A percentile compares a stretch with the other conserved stretches of the same genome.
Conservation (phyloP, 37 sponge, comb jelly and placozoan genomes). For the Cladorhizidae sp. region DNA sequence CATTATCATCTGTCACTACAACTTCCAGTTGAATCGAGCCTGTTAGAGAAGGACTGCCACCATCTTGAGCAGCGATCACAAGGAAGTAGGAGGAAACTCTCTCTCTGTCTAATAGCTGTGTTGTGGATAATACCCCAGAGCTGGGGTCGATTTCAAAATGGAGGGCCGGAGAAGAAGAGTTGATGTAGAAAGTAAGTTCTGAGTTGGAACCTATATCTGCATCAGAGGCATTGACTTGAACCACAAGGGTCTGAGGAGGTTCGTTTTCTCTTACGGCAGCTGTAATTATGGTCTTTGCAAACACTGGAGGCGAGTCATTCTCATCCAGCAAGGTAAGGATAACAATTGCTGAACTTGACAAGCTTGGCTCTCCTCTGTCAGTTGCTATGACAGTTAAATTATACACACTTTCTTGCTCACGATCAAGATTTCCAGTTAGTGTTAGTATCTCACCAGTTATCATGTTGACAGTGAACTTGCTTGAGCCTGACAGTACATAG, state of each 20-base stretch:
- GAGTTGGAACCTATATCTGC: slow-evolving; percentile 58
- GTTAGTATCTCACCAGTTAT: slow-evolving; percentile 50
- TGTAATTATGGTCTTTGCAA: slow-evolving; percentile 26
- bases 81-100: slow-evolving; percentile 32
- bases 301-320: slow-evolving; percentile 77
- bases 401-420: slow-evolving; percentile 41
- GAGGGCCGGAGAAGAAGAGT: slow-evolving; percentile 12
- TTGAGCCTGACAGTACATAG: slow-evolving; percentile 20
- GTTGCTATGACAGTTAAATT: slow-evolving; percentile 63
- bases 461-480: slow-evolving; percentile 52
- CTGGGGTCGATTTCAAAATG: slow-evolving; percentile 45
- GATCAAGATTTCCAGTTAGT: slow-evolving; percentile 20
- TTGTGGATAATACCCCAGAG: slow-evolving; percentile 30
- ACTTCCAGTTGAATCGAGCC: slow-evolving; percentile 22
- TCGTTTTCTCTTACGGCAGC: slow-evolving; percentile 36
- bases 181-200: slow-evolving; percentile 31
- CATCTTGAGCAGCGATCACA: slow-evolving; percentile 36
- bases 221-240: slow-evolving; percentile 41
- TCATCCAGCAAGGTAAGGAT: slow-evolving; percentile 64
- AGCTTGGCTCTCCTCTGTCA: slow-evolving; percentile 59
- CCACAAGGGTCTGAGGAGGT: not conserved
- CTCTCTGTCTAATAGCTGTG: slow-evolving; percentile 60
- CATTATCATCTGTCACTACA: slow-evolving; percentile 63
- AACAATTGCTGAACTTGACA: slow-evolving; percentile 47
- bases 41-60: slow-evolving; percentile 31